These are phyloP conservation scores for Thaleichthys pacificus DNA, from an alignment of 2,797 vertebrate genomes.

Conservation along the genomic window DNA sequence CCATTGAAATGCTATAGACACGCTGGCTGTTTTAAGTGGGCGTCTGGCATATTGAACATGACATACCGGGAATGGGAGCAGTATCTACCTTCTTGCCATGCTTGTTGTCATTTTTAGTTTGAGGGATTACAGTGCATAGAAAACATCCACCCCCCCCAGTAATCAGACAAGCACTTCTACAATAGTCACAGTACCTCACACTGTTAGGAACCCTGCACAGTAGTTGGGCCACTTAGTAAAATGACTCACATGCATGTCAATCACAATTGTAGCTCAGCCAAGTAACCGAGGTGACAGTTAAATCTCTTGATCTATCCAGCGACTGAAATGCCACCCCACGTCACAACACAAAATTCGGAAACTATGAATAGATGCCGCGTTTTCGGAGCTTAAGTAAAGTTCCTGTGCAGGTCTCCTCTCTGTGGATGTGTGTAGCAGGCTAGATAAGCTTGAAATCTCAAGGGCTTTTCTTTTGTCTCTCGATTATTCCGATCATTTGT, in stretches of 20 bases:
- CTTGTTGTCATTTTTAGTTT: slow-evolving; percentile 43
- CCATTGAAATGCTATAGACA: slow-evolving; percentile 31
- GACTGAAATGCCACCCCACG: not conserved
- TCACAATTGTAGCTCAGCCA: not conserved
- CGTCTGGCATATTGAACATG: slow-evolving; percentile 37
- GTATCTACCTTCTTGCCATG: slow-evolving; percentile 38
- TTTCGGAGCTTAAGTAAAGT: not conserved
- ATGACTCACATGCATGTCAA: not conserved
- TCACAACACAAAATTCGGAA: not conserved
- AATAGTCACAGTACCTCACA: not conserved
- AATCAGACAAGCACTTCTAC: slow-evolving; percentile 18
- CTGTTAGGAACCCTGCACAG: not conserved
- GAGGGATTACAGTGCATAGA: slow-evolving; percentile 44
- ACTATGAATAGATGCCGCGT: not conserved
- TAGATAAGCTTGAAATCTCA: slow-evolving; percentile 8
- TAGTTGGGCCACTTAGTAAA: not conserved
- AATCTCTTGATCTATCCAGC: no score
- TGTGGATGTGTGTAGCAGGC: not conserved
- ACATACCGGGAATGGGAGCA: slow-evolving; percentile 34
- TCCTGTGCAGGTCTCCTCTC: not conserved
- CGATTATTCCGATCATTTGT: slow-evolving; percentile 13
- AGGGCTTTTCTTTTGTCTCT: slow-evolving; percentile 4
- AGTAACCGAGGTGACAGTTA: no score
- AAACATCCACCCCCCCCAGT: slow-evolving; percentile 29
- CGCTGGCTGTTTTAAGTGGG: slow-evolving; percentile 55